phyloP scores from a whole-genome alignment of 2,797 vertebrate genomes.

The Pteronotus mesoamericanus region DNA sequence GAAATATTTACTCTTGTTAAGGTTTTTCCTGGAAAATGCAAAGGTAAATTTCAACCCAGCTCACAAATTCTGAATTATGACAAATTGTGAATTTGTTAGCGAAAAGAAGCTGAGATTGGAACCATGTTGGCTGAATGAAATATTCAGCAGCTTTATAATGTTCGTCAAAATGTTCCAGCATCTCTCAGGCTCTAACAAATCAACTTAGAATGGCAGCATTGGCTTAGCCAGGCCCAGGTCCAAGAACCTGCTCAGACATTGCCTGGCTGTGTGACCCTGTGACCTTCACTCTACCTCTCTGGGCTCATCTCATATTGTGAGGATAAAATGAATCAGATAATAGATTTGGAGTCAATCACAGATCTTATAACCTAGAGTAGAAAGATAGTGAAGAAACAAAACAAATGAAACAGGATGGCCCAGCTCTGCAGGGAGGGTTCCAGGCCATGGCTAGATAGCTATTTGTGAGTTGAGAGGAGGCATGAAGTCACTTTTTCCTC shows the following conservation, averaged over 20 bases:
- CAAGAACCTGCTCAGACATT: neutral
- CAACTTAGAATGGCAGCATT: neutral
- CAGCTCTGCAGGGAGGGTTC: neutral
- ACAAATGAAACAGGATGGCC: neutral
- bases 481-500: neutral
- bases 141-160: neutral
- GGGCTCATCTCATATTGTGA: neutral
- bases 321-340: constrained; percentile 26
- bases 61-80: constrained; percentile 45
- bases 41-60: neutral
- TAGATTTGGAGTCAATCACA: neutral
- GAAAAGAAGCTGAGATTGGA: neutral
- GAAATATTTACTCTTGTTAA: constrained; percentile 44
- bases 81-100: neutral
- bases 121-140: neutral
- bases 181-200: neutral
- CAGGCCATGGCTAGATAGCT: neutral
- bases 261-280: neutral
- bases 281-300: neutral
- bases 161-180: neutral
- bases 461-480: neutral
- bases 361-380: neutral
- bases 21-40: neutral
- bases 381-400: neutral
- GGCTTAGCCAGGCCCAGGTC: neutral